Evolutionary conservation across 2,888 invertebrate species (phyloP).

Genomic region (Nomada hirtipes): DNA sequence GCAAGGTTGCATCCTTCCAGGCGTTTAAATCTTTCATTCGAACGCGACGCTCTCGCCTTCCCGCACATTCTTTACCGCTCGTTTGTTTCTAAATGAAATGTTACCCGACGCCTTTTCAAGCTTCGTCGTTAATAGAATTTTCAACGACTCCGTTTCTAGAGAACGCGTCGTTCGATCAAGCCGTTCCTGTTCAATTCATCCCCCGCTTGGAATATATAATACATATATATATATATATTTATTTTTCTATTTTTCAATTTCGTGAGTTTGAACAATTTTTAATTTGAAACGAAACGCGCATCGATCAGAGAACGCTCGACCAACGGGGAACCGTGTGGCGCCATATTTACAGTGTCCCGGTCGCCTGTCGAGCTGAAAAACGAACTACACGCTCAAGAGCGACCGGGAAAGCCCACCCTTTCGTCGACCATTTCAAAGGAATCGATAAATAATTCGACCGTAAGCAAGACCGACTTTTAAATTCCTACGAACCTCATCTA

Average conservation of each 20-base stretch:
- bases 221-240: neutral
- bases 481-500: conserved; percentile 1
- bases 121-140: neutral
- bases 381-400: neutral
- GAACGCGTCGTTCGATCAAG: neutral
- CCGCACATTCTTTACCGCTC: too few species aligned
- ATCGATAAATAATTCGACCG: conserved; percentile 26
- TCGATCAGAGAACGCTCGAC: conserved; percentile 12
- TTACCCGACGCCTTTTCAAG: neutral
- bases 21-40: conserved; percentile 28
- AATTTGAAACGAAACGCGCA: neutral
- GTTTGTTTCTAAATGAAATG: neutral
- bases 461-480: neutral
- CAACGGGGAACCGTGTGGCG: conserved; percentile 2
- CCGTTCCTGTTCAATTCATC: too few species aligned
- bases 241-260: neutral
- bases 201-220: too few species aligned
- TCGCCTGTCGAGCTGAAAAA: neutral
- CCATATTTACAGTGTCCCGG: conserved; percentile 37
- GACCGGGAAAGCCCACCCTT: neutral
- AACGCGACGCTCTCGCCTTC: neutral
- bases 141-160: neutral
- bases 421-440: neutral
- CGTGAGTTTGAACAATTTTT: neutral
- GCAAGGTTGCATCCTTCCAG: neutral